A percentile compares a stretch with the other conserved stretches of the same genome.
Evolutionary conservation across 1,140 invertebrate species (phyloP).

Genomic region (Cepaea nemoralis): DNA sequence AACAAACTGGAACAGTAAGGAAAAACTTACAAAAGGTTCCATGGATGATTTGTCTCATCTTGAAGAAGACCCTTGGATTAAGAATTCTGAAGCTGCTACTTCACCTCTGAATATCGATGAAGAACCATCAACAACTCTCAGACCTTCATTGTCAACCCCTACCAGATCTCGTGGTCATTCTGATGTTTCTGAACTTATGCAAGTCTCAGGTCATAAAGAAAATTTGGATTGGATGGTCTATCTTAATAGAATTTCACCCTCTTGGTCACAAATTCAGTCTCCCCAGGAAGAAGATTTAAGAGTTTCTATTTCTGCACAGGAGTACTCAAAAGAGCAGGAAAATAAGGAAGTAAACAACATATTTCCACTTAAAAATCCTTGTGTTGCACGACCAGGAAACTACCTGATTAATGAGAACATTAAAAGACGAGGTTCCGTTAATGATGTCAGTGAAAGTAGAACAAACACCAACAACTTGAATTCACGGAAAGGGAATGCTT

Average conservation of each 20-base stretch:
- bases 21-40: conserved; percentile 47
- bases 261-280: background rate
- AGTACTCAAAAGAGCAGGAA: background rate
- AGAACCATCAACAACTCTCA: background rate
- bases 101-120: background rate
- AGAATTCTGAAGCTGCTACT: conserved; percentile 31
- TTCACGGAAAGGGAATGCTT: background rate
- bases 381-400: conserved; percentile 14
- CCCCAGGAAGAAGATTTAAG: background rate
- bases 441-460: background rate
- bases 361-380: background rate
- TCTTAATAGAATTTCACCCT: conserved; percentile 53
- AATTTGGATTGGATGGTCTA: conserved; percentile 65
- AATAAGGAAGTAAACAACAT: conserved; percentile 9
- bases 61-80: conserved; percentile 57
- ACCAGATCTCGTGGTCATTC: conserved; percentile 40
- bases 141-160: conserved; percentile 13
- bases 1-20: conserved; percentile 49
- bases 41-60: conserved; percentile 41
- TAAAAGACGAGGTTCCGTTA: conserved; percentile 5
- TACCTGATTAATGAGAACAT: conserved; percentile 30
- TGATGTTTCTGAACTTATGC: conserved; percentile 38
- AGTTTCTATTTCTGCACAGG: conserved; percentile 15
- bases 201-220: conserved; percentile 34
- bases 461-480: background rate